Evolutionary conservation across 2,113 vertebrate genomes (phyloP), one percentile per base, ranked within the genome.

Genomic region (Sinosuthora webbiana): DNA sequence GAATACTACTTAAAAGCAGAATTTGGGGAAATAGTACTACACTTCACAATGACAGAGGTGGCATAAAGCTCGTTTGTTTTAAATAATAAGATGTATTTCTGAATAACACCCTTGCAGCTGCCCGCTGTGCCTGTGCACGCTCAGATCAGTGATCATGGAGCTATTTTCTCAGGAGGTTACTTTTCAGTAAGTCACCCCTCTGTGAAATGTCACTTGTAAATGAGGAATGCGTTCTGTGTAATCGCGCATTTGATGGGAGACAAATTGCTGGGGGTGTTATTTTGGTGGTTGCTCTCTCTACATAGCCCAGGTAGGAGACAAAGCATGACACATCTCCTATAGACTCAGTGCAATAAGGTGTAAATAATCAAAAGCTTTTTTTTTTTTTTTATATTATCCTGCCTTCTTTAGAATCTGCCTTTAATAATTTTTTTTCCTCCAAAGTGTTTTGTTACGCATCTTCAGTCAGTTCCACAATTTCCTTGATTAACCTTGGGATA

Each of bases 281-380:
- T 70, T 57, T 3, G 3, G 55, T 79, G 35, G 64, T 37, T 88
- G 59, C 21, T 85, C n/a, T 74, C 70, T 39, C 33, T 62, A 6
- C 9, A 16, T 27, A 91, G 68, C 27, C 17, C 37, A 3, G 5
- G 11, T 19, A 67, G 50, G 50, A 92, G 50, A 93, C 9, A 89
- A 95, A 86, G 23, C 21, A 49, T 41, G 42, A 80, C 65, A 92
- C 30, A 77, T 73, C 0, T 0, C 78, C 89, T 89, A 90, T 4
- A 78, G 83, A 91, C 60, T 63, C 53, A 74, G 50, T 91, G 50
- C 80, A 86, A 90, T 91, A 67, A 90, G 47, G 63, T 71, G 45
- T 97, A 93, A 96, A 97, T 97, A 97, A 97, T 96, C 94, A 49
- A 97, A 94, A 93, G 49, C 53, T 95, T 95, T 94, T 87, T 88